Evolutionary conservation across 2,888 invertebrate species (phyloP), one percentile per base, ranked within the genome.

Genomic region (Idaea biselata): DNA sequence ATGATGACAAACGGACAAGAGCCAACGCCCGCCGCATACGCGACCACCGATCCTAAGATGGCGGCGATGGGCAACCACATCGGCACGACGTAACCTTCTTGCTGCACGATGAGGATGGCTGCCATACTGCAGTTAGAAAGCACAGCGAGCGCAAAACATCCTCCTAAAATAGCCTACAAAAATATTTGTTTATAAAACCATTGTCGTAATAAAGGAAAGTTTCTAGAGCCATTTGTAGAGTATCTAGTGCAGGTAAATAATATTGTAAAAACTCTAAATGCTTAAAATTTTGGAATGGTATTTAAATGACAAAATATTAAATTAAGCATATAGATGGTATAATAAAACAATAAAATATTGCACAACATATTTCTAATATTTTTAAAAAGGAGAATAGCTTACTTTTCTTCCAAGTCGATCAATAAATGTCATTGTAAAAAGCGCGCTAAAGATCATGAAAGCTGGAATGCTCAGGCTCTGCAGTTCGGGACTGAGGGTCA

Each of bases 1-100:
- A 83, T 78, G 3, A 85, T 70, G 17, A 85, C 72, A 14, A 73
- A 82, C 0, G 83, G 82, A 1, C 83, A 57, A 0, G 81, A 73
- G 0, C 78, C 71, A 0, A 83, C 65, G 0, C 79, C 83, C 14
- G 73, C 78, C 0, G 82, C 77, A 55, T 79, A 83, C 55, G 70
- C 74, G 17, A 71, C 73, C 58, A 82, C 69, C 0, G 64, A 58
- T 0, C 78, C 1, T 16, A 79, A 67, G 62, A 83, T 74, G n/a
- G 74, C 72, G 1, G 70, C 6, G 0, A 81, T 63, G 0, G 80
- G 73, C 11, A 82, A 16, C 85, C 85, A 84, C 5, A 67, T 64
- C 0, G 82, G 75, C 1, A 70, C 67, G 5, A 33, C 54, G 60
- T 63, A 64, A 3, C 79, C 82, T 14, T 65, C 54, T 1, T 65